Evolutionary conservation across 2,113 vertebrate genomes (phyloP), one percentile per base, ranked within the genome.

Genomic region (Actinemys pallida): DNA sequence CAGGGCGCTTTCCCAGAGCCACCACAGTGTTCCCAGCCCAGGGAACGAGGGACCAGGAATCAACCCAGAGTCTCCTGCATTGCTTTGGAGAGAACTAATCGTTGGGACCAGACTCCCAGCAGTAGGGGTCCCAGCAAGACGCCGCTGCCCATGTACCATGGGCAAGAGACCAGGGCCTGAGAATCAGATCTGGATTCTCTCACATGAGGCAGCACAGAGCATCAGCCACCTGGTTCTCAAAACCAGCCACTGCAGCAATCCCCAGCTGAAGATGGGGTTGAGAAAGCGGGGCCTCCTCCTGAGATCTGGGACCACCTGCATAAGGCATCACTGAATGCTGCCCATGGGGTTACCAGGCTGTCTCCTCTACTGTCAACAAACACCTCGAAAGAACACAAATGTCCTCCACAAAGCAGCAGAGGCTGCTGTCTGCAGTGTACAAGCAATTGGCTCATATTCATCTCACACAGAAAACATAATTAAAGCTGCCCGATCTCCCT

Each of bases 401-500:
- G 78, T 5, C 53, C 78, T 47, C 52, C 83, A n/a, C 83, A 57
- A 87, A 47, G 89, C 49, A 72, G 39, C 81, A 19, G 56, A 53
- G 90, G 86, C 76, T 8, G 69, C 59, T 54, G 31, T 59, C 45
- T 53, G 52, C 24, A 75, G 50, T 17, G 20, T 72, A 84, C 14
- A 45, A 92, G 93, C 54, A 3, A 65, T 57, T 75, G 69, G 52
- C 47, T n/a, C 2, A 2, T 81, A 91, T 89, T 95, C 81, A 95
- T 59, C 82, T 98, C 84, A 86, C 5, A 35, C 39, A 92, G 86
- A 83, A 96, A 96, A 95, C 27, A 87, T 91, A 95, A 98, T 97
- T 97, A 98, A 97, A 42, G 35, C 90, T 96, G 82, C 59, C 92
- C 75, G 57, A 94, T 86, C 29, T 95, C 29, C 87, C 88, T 98